Evolutionary conservation across 92 coral and sea anemone genomes (phyloP).

Genomic region (Muricea muricata): DNA sequence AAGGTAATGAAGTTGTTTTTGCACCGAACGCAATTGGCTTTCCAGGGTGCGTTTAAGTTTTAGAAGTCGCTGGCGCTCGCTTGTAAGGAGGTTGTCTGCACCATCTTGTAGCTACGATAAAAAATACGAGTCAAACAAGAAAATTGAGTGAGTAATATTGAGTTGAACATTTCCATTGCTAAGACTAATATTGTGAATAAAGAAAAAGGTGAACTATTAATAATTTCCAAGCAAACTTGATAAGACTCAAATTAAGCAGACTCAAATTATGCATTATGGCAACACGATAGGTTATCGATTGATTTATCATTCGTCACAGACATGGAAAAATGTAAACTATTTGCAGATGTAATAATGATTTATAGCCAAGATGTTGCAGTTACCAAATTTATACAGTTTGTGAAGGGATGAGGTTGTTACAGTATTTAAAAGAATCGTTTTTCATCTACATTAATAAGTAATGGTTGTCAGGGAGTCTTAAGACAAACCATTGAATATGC

Average conservation of each 20-base stretch:
- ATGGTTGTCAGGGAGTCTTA: background rate
- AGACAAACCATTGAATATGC: background rate
- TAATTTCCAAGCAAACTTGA: too few relatives aligned
- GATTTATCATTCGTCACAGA: background rate
- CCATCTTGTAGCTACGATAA: conserved; percentile 83
- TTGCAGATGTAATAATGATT: too few relatives aligned
- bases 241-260: too few relatives aligned
- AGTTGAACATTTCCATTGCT: too few relatives aligned
- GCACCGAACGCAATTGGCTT: conserved; percentile 93
- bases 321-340: background rate
- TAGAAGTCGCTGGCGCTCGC: conserved; percentile 85
- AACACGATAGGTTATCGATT: background rate
- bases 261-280: background rate
- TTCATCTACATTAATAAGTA: background rate
- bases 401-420: background rate
- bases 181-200: too few relatives aligned
- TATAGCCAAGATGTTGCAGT: too few relatives aligned
- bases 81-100: conserved; percentile 87
- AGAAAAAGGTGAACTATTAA: too few relatives aligned
- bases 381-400: too few relatives aligned
- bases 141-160: too few relatives aligned
- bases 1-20: conserved; percentile 94
- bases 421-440: background rate
- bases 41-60: conserved; percentile 89
- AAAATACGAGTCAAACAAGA: too few relatives aligned